Base-by-base conservation (phyloP, 2,888 invertebrate genomes). In the Phyllotreta cruciferae region DNA sequence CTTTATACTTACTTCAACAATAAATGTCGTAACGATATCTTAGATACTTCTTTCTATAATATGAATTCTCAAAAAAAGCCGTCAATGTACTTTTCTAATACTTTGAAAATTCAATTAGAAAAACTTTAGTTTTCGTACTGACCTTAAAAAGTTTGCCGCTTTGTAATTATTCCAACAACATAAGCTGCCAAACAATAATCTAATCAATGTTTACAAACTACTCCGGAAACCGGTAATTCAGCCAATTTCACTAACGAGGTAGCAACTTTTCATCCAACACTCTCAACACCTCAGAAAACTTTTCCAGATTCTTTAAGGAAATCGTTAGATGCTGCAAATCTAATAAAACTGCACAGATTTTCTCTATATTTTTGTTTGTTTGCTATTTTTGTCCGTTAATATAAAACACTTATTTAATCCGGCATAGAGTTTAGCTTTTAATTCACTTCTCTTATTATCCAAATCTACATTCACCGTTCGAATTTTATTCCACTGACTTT, bases 191-290 rank as follows among this genome's bases (percentile, higher is more conserved):
- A 57, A 50, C 57, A 57, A 50, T 41, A 50, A 57, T 57, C 41
- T 57, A 57, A 57, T 57, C 49, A 56, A 62, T 61, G 61, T 55
- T 55, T 35, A 47, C 61, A 14, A 62, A 56, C 61, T 62, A 56
- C 55, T 56, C 49, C 49, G 41, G 61, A 49, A 62, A 62, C 50
- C 50, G 10, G 56, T 61, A 62, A 62, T 62, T 62, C 49, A 50
- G 50, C 62, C 62, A 62, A 62, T 62, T 44, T 41, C 56, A 44
- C 62, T 62, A 56, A 62, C 62, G 62, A 62, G 50, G 24, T 56
- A 50, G 42, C 50, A 56, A 50, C 56, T 62, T 62, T 62, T 56
- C 36, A 41, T 50, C 35, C 47, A 38, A 55, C 55, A 47, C 49
- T 54, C 60, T 56, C 45, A 57, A 57, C 57, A 57, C 57, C 49